Percentiles rank a stretch among this genome's conserved stretches.
These are phyloP conservation scores for Cheilosia vernalis DNA, from an alignment of 2,888 invertebrate species.

Conservation along the genomic window DNA sequence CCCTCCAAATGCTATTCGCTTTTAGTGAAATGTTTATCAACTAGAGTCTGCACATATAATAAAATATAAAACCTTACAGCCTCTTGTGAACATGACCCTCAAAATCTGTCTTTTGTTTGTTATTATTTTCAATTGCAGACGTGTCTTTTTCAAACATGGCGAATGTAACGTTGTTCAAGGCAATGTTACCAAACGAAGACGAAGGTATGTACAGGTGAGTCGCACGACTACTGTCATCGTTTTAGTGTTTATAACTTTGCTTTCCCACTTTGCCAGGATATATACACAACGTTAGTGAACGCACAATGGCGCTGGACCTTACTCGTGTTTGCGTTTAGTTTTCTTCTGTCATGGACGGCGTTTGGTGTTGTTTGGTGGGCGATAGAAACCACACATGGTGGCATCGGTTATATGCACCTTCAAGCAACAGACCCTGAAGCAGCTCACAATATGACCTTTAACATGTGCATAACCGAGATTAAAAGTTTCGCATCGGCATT, in stretches of 20 bases:
- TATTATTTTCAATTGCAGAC: slow-evolving; percentile 85
- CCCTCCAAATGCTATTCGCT: no score
- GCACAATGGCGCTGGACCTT: slow-evolving; percentile 98
- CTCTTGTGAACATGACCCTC: no score
- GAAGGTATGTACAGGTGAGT: slow-evolving; percentile 92
- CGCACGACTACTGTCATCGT: neutral
- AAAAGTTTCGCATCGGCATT: slow-evolving; percentile 96
- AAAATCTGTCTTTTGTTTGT: no score
- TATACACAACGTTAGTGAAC: slow-evolving; percentile 96
- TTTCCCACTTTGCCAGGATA: slow-evolving; percentile 85
- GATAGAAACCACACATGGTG: slow-evolving; percentile 96
- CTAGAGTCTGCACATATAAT: no score
- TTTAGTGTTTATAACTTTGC: slow-evolving; percentile 46
- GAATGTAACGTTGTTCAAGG: slow-evolving; percentile 98
- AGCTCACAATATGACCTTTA: slow-evolving; percentile 84
- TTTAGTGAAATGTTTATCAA: no score
- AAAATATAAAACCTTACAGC: no score
- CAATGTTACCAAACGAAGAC: slow-evolving; percentile 95
- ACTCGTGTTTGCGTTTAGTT: slow-evolving; percentile 94
- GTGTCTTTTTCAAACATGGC: slow-evolving; percentile 98
- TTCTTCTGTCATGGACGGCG: slow-evolving; percentile 95
- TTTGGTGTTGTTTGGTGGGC: slow-evolving; percentile 98
- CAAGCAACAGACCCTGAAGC: slow-evolving; percentile 80
- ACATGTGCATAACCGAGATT: slow-evolving; percentile 96
- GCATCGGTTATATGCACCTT: slow-evolving; percentile 86